Evolutionary conservation across 2,113 vertebrate genomes (phyloP), one percentile per base, ranked within the genome.

Genomic region (Gorsachius goisagi): DNA sequence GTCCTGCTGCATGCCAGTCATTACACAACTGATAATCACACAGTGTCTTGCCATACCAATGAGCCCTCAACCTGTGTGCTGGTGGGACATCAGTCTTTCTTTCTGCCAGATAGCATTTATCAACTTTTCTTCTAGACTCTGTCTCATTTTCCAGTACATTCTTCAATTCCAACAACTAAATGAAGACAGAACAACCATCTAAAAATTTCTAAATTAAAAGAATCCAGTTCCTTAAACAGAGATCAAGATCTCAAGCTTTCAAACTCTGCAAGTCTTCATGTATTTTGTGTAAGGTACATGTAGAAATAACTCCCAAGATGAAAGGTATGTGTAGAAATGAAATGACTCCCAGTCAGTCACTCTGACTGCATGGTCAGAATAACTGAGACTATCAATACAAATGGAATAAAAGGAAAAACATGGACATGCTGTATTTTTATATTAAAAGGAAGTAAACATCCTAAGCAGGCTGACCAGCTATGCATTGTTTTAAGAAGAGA

Each of bases 401-500:
- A 89, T 28, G 41, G 68, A 37, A 88, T 33, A 56, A 7, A 79
- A 58, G 19, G 59, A 39, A 85, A 80, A 86, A 19, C 41, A 44
- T 6, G 15, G 59, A 18, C 6, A 30, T 78, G n/a, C n/a, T 74
- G 15, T 67, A 33, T 52, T 94, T 89, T 85, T 60, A 56, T n/a
- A 68, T 59, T 75, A 60, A 50, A 37, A 94, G 23, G 44, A 79
- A 69, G 49, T 69, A 92, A 72, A 45, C 8, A 56, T 82, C 45
- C 72, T 95, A 94, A 79, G 52, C 64, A 94, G 47, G 21, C 64
- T 58, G 73, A 93, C 30, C 50, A 93, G 19, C 49, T 75, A 81
- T 66, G 76, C 32, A 86, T 49, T 94, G 67, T 78, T 96, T 85
- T 88, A 88, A 77, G 74, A 79, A 69, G 49, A 74, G 39, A 93